A percentile compares a stretch with the other conserved stretches of the same genome.
Evolutionary conservation across 2,888 invertebrate species (phyloP).

Genomic region (Ormyrus thymus): DNA sequence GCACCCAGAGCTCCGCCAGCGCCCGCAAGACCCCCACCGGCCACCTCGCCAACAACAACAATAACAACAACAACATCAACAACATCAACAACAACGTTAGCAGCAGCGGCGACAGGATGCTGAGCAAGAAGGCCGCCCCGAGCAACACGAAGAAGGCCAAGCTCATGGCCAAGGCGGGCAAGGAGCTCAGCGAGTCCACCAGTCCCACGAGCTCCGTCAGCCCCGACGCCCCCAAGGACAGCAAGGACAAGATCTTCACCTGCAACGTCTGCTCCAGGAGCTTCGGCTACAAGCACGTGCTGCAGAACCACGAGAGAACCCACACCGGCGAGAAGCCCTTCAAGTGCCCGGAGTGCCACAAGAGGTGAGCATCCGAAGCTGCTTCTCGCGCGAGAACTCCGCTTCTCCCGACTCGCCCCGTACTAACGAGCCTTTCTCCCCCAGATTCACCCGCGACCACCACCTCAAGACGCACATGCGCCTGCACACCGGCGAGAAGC

Average conservation of each 20-base stretch:
- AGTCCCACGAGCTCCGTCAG: constrained; percentile 76
- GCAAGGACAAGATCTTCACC: constrained; percentile 88
- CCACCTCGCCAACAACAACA: constrained; percentile 62
- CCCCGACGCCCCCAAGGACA: constrained; percentile 69
- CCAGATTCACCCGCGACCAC: constrained; percentile 90
- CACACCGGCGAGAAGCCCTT: constrained; percentile 97
- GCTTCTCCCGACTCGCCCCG: no score
- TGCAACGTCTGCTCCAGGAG: constrained; percentile 91
- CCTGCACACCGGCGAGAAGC: constrained; percentile 94
- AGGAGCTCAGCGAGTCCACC: constrained; percentile 66
- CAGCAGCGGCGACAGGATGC: constrained; percentile 72
- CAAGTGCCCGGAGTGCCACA: constrained; percentile 93
- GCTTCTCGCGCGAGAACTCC: no score
- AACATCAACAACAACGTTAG: constrained; percentile 68
- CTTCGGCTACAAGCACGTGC: constrained; percentile 95
- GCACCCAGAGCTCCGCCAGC: constrained; percentile 57
- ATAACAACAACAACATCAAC: constrained; percentile 70
- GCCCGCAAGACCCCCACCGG: constrained; percentile 45
- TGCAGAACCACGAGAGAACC: constrained; percentile 95
- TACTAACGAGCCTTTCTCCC: constrained; percentile 23
- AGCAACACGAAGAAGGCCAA: constrained; percentile 74
- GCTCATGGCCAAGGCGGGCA: background rate
- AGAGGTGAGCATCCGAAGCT: constrained; percentile 78
- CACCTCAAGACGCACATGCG: constrained; percentile 95
- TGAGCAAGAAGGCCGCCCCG: constrained; percentile 63